Evolutionary conservation across 1,140 invertebrate species (phyloP), one percentile per base, ranked within the genome.

Genomic region (Diabrotica virgifera): DNA sequence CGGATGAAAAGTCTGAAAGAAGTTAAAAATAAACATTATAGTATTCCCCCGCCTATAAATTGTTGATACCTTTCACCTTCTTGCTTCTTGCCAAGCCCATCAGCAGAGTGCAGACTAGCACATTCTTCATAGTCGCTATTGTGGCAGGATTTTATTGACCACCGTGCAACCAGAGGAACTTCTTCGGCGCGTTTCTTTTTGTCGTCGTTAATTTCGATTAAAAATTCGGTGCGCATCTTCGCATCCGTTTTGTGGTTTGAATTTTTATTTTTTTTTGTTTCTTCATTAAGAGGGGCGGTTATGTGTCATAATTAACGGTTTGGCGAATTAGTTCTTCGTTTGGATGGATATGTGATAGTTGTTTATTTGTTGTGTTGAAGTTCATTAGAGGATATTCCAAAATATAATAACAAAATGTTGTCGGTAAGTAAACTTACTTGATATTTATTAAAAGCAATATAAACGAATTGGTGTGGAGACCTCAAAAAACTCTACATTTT

Each of bases 71-170:
- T 62, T 62, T 62, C 60, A 62, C 60, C 24, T 24, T 24, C 24
- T 66, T 52, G 63, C 51, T 53, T 62, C 65, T 66, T 52, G 63
- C 65, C 65, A 52, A 67, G 65, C 65, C 65, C 52, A 67, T 67
- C 65, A 59, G 61, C 56, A 54, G 61, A 63, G 56, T 38, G 54
- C 64, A 59, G 37, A 46, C 40, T 10, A 46, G 4, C 40, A 46
- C 40, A 46, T 46, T 46, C 40, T 46, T n/a, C 2, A 46, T 46
- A 46, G 40, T n/a, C n/a, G 40, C 40, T 46, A 46, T 46, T 24
- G 24, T 24, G 24, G 24, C 24, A 24, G 24, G 24, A 1, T 24
- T 24, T 24, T 24, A 24, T 24, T 46, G 9, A 57, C 55, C 10
- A 36, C 10, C 35, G 55, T 9, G 36, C 8, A 36, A 57, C 8